Base-by-base conservation (phyloP, 2,797 vertebrate genomes). In the Coilia nasus region DNA sequence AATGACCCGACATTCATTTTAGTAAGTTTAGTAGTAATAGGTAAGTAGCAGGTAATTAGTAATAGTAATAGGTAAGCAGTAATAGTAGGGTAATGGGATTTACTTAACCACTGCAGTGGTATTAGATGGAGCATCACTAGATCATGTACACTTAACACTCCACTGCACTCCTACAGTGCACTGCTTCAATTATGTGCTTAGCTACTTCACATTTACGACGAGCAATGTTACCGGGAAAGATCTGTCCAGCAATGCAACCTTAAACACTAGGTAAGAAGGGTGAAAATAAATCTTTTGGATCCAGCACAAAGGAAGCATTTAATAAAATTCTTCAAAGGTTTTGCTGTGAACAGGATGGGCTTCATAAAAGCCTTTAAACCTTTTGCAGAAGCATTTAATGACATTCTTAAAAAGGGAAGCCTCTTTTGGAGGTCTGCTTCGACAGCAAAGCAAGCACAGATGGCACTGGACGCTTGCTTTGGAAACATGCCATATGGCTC, bases 381-480 rank as follows among this genome's bases (percentile, higher is more conserved):
- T 71, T 23, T 11, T 25, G 64, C 31, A 31, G 64, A 71, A 71
- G 10, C 10, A 23, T 71, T 71, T 23, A 71, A 71, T 25, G 64
- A 54, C 9, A 75, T 75, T 75, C 67, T 41, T 75, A 17, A 31
- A 75, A 75, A 6, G 44, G 56, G 78, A 60, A 82, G 67, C 81
- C 54, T 82, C 85, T 67, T 82, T 57, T 83, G 82, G 57, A 46
- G 50, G 78, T 62, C 44, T 86, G 85, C 47, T 81, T 57, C 80
- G 44, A 80, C 41, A 87, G 54, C 28, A 67, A 35, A 41, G 11
- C 7, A 23, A 56, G 47, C 23, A 31, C 85, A 87, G 82, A 85
- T 85, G 84, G 87, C 5, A 71, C 35, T 57, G 41, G 47, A 87
- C 31, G n/a, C 67, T 75, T 50, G 60, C 85, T 25, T 83, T 86